Evolutionary conservation across 2,113 vertebrate genomes (phyloP).

Genomic region (Prolemur simus): DNA sequence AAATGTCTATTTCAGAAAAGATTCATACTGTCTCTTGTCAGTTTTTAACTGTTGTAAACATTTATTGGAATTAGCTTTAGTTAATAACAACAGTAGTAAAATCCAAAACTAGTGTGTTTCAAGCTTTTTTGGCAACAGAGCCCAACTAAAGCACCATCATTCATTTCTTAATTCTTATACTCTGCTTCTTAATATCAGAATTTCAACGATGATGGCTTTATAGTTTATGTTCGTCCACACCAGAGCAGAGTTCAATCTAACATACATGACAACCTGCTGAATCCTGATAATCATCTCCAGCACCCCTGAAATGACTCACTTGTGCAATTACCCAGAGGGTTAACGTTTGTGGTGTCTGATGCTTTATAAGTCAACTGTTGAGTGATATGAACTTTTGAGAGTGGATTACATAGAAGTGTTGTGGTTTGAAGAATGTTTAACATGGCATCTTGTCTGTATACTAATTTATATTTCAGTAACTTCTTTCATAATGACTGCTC

Average conservation of each 20-base stretch:
- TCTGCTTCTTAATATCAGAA: conserved; percentile 12
- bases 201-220: conserved; percentile 17
- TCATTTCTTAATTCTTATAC: background rate
- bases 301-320: conserved; percentile 41
- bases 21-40: background rate
- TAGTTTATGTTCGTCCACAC: conserved; percentile 29
- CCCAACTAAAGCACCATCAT: conserved; percentile 5
- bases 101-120: conserved; percentile 35
- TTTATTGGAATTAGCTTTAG: conserved; percentile 44
- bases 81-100: conserved; percentile 54
- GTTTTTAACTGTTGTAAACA: conserved; percentile 33
- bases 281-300: conserved; percentile 29
- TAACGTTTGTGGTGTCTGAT: conserved; percentile 44
- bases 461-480: conserved; percentile 12
- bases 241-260: background rate
- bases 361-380: conserved; percentile 49
- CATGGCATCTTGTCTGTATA: conserved; percentile 18
- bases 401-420: conserved; percentile 53
- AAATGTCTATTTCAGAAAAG: conserved; percentile 47
- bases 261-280: conserved; percentile 13
- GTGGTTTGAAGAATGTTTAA: conserved; percentile 51
- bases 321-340: conserved; percentile 2
- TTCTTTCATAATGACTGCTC: background rate
- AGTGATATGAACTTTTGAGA: conserved; percentile 50
- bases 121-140: conserved; percentile 25